Evolutionary conservation across 1,140 invertebrate genomes (phyloP), one percentile per base, ranked within the genome.

Genomic region (Rhynchophorus ferrugineus): DNA sequence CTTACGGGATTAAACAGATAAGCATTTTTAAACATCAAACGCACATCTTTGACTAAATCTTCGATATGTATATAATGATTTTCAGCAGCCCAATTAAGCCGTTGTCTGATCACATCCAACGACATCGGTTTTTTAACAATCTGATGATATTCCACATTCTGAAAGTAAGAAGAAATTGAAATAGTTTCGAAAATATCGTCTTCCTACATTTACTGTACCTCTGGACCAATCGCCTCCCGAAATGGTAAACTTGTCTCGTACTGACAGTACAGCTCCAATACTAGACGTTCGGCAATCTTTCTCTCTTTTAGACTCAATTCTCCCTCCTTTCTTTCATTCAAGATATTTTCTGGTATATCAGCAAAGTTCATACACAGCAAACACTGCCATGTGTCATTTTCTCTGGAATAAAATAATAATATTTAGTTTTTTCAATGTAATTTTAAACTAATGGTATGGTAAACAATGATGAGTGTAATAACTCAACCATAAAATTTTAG

Each of bases 351-450:
- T 19, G 76, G 72, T 52, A 81, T 75, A 62, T 85, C 83, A 38
- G 83, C 76, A 58, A 88, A 81, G 73, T 88, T 86, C 44, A 83
- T 84, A 76, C 91, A 94, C 43, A 94, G 72, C 62, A 91, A 78
- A 71, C 91, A 95, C 63, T 89, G 87, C 90, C 91, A 95, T 14
- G 85, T 85, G 68, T 91, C 89, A 53, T 83, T 84, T 69, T 90
- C 88, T 59, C 84, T 89, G 66, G 46, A 73, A 69, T 13, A 63
- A 20, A 60, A 29, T n/a, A n/a, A n/a, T n/a, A n/a, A n/a, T n/a
- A n/a, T n/a, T n/a, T n/a, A n/a, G n/a, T n/a, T n/a, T n/a, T n/a
- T n/a, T n/a, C n/a, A n/a, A n/a, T n/a, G n/a, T n/a, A 49, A 6
- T 45, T 20, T 2, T 1, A 9, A 9, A 45, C 1, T 45, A 13